Percentiles rank a stretch among this genome's conserved stretches.
phyloP scores from a whole-genome alignment of 2,797 vertebrate species.

The Chiloscyllium punctatum region DNA sequence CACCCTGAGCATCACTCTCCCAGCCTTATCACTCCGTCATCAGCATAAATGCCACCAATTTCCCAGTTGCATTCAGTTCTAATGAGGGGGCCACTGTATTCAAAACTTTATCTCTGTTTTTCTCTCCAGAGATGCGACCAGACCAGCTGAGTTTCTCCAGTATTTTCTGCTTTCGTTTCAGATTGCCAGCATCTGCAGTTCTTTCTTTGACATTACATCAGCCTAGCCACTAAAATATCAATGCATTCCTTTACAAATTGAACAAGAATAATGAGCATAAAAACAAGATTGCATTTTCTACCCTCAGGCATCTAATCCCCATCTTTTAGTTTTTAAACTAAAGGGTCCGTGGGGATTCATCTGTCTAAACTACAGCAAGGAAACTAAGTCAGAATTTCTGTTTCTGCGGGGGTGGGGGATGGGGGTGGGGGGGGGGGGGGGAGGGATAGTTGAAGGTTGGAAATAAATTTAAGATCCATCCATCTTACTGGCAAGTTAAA shows the following conservation, averaged over 20 bases:
- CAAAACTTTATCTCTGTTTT: no score
- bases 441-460: not conserved
- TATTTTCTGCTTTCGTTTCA: no score
- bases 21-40: no score
- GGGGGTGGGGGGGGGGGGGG: no score
- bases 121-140: no score
- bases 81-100: no score
- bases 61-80: no score
- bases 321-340: not conserved
- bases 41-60: no score
- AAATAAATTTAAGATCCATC: constrained; percentile 12
- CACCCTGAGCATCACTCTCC: no score
- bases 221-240: not conserved
- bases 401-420: not conserved
- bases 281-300: not conserved
- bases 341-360: not conserved
- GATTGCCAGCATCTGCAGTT: no score
- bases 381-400: not conserved
- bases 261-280: not conserved
- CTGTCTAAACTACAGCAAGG: not conserved
- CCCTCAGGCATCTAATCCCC: not conserved
- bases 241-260: not conserved
- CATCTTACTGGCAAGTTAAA: not conserved
- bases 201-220: not conserved
- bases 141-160: no score